Evolutionary conservation across 2,888 invertebrate species (phyloP), one percentile per base, ranked within the genome.

Genomic region (Trichogramma dendrolimi): DNA sequence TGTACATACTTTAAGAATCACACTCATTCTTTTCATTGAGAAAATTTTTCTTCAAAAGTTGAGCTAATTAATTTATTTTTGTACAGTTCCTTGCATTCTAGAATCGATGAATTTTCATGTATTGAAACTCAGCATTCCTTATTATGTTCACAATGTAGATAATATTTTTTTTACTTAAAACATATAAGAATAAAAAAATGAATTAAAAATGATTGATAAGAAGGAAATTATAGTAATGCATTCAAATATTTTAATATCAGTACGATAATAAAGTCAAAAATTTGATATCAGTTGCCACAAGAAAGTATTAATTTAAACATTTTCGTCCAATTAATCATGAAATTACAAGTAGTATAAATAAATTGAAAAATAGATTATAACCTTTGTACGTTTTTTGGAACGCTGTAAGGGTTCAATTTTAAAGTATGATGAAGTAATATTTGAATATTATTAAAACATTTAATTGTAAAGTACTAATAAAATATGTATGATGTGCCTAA

Each of bases 11-110:
- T 49, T 50, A 62, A 40, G 41, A 50, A 64, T 58, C 58, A 60
- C 47, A 58, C 47, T 58, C 55, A 58, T 56, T 54, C 47, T 64
- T 64, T 64, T 64, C 57, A 60, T 61, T 51, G 39, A 58, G 27
- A 59, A 57, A 54, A 62, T 55, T 48, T 41, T 27, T 27, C 27
- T 27, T 27, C 2, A 27, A 27, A 3, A 2, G 27, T 27, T 27
- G 27, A 27, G 27, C 27, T 27, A 27, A 27, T 27, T 27, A 27
- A 60, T 65, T 27, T 64, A 50, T 65, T 64, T 68, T 66, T 67
- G 64, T 64, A 69, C 59, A 69, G 67, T 67, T 69, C 64, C 67
- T 68, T 62, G 64, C 59, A 42, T 8, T 62, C 46, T 66, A 63
- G 50, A 49, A 42, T 64, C 63, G 67, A 61, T 63, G 44, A 53